phyloP scores from a whole-genome alignment of 2,113 vertebrate species.

The Asarcornis scutulata region DNA sequence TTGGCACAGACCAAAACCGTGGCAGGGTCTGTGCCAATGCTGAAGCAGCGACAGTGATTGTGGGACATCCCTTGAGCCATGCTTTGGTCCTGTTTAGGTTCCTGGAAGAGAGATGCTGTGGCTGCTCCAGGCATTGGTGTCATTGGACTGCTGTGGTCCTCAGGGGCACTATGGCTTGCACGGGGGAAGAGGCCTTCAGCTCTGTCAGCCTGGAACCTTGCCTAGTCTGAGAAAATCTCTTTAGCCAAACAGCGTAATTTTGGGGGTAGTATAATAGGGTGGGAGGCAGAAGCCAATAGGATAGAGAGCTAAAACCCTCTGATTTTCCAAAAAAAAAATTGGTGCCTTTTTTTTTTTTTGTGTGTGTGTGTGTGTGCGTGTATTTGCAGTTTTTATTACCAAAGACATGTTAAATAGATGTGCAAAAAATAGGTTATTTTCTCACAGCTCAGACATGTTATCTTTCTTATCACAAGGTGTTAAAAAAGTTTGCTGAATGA shows the following conservation, averaged over 20 bases:
- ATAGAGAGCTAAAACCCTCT: neutral
- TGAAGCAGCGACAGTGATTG: neutral
- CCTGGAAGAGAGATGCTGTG: neutral
- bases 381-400: neutral
- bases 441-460: slow-evolving; percentile 3
- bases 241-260: neutral
- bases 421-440: neutral
- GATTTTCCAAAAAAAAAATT: neutral
- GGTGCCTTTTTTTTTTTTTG: neutral
- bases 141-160: neutral
- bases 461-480: neutral
- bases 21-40: neutral
- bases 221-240: neutral
- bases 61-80: neutral
- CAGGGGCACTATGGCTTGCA: rapidly evolving
- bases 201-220: neutral
- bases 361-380: neutral
- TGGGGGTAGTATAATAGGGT: neutral
- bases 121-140: neutral
- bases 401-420: neutral
- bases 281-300: neutral
- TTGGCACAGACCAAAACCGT: neutral
- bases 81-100: neutral
- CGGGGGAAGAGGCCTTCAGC: neutral
- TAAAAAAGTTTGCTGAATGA: neutral